Conservation (phyloP, 2,113 vertebrate species). For the Pedetes capensis region DNA sequence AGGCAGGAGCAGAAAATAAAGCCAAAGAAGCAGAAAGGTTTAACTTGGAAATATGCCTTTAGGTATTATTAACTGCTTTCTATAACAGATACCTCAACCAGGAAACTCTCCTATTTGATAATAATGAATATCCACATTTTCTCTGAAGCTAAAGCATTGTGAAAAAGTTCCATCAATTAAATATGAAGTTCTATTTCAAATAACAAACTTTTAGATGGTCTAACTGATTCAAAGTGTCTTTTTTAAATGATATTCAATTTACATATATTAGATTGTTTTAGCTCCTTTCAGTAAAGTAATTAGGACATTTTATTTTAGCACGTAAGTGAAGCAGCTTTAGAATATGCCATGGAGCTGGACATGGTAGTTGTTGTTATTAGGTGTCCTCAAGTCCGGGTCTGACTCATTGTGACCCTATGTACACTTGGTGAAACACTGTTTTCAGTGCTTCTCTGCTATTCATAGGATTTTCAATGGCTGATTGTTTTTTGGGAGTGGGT, state of each 20-base stretch:
- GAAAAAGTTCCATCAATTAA: constrained; percentile 8
- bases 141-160: constrained; percentile 14
- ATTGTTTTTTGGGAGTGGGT: too few species aligned
- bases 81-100: not conserved
- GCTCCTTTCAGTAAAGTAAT: not conserved
- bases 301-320: not conserved
- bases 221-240: constrained; percentile 13
- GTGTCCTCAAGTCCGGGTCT: too few species aligned
- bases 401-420: too few species aligned
- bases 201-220: constrained; percentile 53
- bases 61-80: constrained; percentile 54
- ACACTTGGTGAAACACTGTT: too few species aligned
- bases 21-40: constrained; percentile 30
- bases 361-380: too few species aligned
- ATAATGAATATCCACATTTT: not conserved
- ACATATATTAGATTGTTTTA: not conserved
- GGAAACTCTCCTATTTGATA: not conserved
- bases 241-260: not conserved
- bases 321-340: not conserved
- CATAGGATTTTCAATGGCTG: too few species aligned
- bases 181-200: constrained; percentile 57
- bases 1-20: not conserved
- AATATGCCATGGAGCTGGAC: not conserved
- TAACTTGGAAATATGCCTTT: constrained; percentile 55
- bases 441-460: too few species aligned